phyloP scores from a whole-genome alignment of 37 sponge, comb jelly and placozoan species.

The Chondrosia reniformis region DNA sequence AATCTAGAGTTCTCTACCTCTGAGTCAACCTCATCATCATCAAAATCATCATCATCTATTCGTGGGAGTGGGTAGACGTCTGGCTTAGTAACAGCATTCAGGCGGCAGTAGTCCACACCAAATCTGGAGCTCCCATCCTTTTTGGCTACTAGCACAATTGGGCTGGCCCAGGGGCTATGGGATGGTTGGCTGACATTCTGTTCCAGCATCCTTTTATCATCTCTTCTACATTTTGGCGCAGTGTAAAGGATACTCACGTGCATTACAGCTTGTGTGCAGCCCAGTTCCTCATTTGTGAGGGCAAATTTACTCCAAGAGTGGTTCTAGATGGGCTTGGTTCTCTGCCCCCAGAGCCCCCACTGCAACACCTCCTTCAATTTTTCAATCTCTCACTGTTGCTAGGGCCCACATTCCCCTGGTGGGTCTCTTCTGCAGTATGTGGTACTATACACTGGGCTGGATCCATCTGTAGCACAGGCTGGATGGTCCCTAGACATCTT shows the following conservation, averaged over 20 bases:
- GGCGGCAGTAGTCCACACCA: slow-evolving; percentile 6
- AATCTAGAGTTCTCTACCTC: too few relatives aligned
- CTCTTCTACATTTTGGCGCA: background rate
- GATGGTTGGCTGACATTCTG: slow-evolving; percentile 3
- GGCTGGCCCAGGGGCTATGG: slow-evolving; percentile 21
- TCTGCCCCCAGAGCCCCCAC: background rate
- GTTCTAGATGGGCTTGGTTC: too few relatives aligned
- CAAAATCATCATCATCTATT: too few relatives aligned
- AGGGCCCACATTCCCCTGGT: background rate
- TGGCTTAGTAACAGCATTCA: slow-evolving; percentile 20
- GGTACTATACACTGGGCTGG: background rate
- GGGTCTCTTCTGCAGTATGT: background rate
- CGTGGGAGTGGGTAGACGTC: slow-evolving; percentile 11
- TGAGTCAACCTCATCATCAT: too few relatives aligned
- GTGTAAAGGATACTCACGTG: background rate
- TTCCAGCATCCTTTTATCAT: background rate
- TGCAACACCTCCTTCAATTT: background rate
- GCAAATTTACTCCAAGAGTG: slow-evolving; percentile 12
- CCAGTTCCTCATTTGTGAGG: background rate
- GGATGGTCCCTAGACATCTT: background rate
- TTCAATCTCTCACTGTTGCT: background rate
- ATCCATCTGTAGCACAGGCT: background rate
- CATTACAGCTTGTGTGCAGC: slow-evolving; percentile 2
- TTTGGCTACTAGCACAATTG: slow-evolving; percentile 17
- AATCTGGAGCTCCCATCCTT: slow-evolving; percentile 19